Evolutionary conservation across 2,888 invertebrate species (phyloP).

Genomic region (Pyrrhosoma nymphula): DNA sequence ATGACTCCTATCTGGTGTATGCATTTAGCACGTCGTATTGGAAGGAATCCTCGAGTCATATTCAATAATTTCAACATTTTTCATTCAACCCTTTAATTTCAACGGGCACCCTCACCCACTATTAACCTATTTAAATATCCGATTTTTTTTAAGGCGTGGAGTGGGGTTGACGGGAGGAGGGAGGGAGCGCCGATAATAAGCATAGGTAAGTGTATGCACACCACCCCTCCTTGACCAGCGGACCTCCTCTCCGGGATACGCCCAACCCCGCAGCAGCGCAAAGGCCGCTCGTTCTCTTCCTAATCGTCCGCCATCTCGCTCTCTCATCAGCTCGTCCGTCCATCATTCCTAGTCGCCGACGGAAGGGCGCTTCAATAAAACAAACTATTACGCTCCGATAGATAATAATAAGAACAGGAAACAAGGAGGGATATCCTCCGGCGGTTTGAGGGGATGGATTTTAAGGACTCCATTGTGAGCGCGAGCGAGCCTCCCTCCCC

Average conservation of each 20-base stretch:
- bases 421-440: neutral
- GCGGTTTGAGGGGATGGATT: neutral
- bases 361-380: conserved; percentile 53
- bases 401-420: conserved; percentile 4
- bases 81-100: no score
- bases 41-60: no score
- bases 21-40: no score
- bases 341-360: conserved; percentile 1
- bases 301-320: conserved; percentile 36
- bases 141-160: no score
- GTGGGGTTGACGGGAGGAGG: neutral
- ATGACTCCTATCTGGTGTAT: no score
- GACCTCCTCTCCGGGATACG: neutral
- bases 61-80: no score
- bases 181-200: neutral
- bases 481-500: neutral
- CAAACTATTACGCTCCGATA: conserved; percentile 61
- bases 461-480: conserved; percentile 36
- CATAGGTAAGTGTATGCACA: neutral
- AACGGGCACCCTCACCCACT: no score
- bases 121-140: no score
- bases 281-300: neutral
- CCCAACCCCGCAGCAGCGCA: neutral
- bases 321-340: conserved; percentile 42
- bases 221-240: no score